Base-by-base conservation (phyloP, 2,888 invertebrate species). In the Watsonalla binaria region DNA sequence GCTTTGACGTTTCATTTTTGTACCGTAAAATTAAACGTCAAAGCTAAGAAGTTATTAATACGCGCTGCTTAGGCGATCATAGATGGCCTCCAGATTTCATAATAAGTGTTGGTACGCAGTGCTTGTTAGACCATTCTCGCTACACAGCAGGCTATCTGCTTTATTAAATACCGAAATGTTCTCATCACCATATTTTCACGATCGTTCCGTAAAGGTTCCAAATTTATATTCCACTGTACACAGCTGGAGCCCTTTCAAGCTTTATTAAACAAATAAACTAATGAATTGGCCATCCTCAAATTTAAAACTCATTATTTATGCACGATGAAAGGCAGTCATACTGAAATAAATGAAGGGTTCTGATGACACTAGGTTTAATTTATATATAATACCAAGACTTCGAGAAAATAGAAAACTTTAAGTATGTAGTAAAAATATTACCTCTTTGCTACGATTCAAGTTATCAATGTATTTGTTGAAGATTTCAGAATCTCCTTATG, bases 191-290 rank as follows among this genome's bases (percentile, higher is more conserved):
- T 86, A 87, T 88, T 87, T 87, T 83, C 85, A 80, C 82, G 84
- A 85, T 83, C 84, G 82, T 80, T 85, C 84, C 78, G 83, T 78
- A 87, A 86, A 86, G 84, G 84, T 88, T 11, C 42, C 42, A 11
- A 88, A 89, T 89, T 88, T 87, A 88, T 88, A 88, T 76, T 78
- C 77, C 80, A 78, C 80, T 82, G 81, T 84, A 80, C 75, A 78
- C 83, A 82, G 80, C 72, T 80, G 78, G 81, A 70, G 80, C 82
- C 71, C 70, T 78, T 78, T 78, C 64, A 70, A 78, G 85, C 86
- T 85, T 88, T 88, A 88, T 86, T 86, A 86, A 86, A 84, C 84
- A 84, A 86, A 88, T 86, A 86, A 88, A 80, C 82, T 82, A 86
- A 86, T 84, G 82, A 87, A 85, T 86, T 78, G 81, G 79, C 75